These are phyloP conservation scores for Pagrus major DNA, from an alignment of 2,113 vertebrate species.

Conservation along the genomic window DNA sequence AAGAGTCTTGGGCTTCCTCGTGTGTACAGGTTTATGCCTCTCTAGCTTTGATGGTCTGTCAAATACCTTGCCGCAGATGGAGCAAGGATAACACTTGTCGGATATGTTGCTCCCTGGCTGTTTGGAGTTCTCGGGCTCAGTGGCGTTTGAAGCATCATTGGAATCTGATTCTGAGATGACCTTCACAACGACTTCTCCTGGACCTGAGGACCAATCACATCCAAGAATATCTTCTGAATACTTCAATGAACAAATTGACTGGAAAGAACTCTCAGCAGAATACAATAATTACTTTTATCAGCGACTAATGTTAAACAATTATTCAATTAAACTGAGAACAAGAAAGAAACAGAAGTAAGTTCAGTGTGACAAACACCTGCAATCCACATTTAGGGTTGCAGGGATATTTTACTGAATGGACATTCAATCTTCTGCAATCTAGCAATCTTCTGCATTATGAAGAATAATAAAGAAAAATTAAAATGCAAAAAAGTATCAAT, in stretches of 20 bases:
- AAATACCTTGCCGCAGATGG: constrained; percentile 69
- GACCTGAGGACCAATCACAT: constrained; percentile 45
- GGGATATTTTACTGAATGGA: neutral
- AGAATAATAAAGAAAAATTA: neutral
- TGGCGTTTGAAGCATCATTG: neutral
- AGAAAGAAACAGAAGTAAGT: neutral
- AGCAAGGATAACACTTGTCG: constrained; percentile 63
- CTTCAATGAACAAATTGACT: neutral
- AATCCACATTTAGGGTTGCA: neutral
- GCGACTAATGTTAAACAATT: neutral
- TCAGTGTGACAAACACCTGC: neutral
- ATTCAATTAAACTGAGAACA: neutral
- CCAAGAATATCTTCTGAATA: neutral
- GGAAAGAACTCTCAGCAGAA: neutral
- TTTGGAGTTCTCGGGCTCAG: constrained; percentile 19
- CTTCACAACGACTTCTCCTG: constrained; percentile 13
- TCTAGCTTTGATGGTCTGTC: constrained; percentile 72
- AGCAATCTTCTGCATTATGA: neutral
- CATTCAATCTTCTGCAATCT: neutral
- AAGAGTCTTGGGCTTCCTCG: constrained; percentile 38
- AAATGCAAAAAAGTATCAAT: neutral
- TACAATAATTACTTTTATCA: neutral
- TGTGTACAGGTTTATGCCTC: constrained; percentile 68
- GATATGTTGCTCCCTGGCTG: neutral
- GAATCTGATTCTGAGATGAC: constrained; percentile 52